Conservation (phyloP, 2,113 vertebrate species). For the Chionodraco myersi region DNA sequence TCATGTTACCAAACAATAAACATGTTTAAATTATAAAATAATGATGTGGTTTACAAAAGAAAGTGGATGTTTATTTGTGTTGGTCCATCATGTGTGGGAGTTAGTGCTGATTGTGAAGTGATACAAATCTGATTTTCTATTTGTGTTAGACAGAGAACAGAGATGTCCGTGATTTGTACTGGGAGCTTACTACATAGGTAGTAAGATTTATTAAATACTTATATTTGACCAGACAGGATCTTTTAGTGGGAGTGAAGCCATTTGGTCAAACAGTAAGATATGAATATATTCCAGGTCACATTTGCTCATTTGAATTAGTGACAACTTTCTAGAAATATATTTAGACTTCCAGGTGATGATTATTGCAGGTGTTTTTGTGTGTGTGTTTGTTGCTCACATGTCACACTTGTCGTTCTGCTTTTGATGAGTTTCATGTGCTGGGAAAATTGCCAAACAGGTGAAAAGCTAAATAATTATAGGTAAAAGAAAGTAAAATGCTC, state of each 20-base stretch:
- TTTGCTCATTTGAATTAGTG: neutral
- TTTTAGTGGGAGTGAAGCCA: neutral
- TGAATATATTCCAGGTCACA: neutral
- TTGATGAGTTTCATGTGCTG: slow-evolving; percentile 36
- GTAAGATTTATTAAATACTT: no score
- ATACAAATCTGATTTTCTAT: slow-evolving; percentile 7
- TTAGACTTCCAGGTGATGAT: neutral
- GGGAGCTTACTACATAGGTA: no score
- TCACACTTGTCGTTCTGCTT: neutral
- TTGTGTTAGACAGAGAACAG: slow-evolving; percentile 19
- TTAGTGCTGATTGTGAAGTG: slow-evolving; percentile 14
- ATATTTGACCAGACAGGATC: neutral
- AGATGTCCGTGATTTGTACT: neutral
- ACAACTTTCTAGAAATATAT: neutral
- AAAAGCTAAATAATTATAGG: slow-evolving; percentile 1
- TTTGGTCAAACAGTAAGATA: no score
- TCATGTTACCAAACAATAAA: neutral
- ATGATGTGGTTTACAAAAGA: neutral
- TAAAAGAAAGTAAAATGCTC: neutral
- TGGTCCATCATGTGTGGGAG: slow-evolving; percentile 14
- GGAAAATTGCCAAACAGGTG: slow-evolving; percentile 22
- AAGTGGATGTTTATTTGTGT: slow-evolving; percentile 10
- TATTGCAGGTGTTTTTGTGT: slow-evolving; percentile 1
- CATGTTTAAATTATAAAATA: slow-evolving; percentile 2
- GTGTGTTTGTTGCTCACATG: neutral